A percentile compares a stretch with the other conserved stretches of the same genome.
phyloP scores from a whole-genome alignment of 2,888 invertebrate genomes.

The Limenitis camilla region DNA sequence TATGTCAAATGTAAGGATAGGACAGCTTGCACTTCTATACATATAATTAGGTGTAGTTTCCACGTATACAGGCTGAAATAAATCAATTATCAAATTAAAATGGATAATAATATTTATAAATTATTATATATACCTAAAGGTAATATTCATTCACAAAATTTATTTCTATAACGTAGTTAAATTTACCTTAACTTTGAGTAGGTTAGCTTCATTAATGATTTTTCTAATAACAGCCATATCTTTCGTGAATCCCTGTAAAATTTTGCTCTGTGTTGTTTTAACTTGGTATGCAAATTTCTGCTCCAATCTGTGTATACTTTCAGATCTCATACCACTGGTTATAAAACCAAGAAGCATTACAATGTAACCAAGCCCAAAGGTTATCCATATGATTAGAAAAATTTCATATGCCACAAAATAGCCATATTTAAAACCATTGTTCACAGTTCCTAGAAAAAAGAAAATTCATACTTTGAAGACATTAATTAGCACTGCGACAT shows the following conservation, averaged over 20 bases:
- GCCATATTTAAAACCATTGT: conserved; percentile 72
- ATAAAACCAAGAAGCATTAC: conserved; percentile 93
- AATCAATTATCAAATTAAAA: not conserved
- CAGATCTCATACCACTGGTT: conserved; percentile 83
- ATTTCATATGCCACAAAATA: conserved; percentile 84
- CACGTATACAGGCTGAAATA: conserved; percentile 83
- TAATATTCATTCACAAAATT: not conserved
- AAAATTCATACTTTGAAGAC: not conserved
- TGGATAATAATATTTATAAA: not conserved
- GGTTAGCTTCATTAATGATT: conserved; percentile 86
- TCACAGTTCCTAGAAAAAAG: conserved; percentile 57
- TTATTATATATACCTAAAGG: too few relatives aligned
- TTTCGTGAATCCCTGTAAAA: conserved; percentile 83
- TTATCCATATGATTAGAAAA: conserved; percentile 90
- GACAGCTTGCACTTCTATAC: conserved; percentile 79
- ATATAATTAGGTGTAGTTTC: conserved; percentile 62
- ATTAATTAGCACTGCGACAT: not conserved
- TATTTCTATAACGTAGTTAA: not conserved
- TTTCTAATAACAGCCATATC: conserved; percentile 83
- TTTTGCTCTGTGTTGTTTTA: conserved; percentile 84
- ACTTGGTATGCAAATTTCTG: conserved; percentile 84
- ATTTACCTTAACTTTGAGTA: conserved; percentile 85
- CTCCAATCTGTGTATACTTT: conserved; percentile 82
- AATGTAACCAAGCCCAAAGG: conserved; percentile 92
- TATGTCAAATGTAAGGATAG: conserved; percentile 80